Conservation (phyloP, 2,797 vertebrate species). For the Chlorospingus flavigularis region DNA sequence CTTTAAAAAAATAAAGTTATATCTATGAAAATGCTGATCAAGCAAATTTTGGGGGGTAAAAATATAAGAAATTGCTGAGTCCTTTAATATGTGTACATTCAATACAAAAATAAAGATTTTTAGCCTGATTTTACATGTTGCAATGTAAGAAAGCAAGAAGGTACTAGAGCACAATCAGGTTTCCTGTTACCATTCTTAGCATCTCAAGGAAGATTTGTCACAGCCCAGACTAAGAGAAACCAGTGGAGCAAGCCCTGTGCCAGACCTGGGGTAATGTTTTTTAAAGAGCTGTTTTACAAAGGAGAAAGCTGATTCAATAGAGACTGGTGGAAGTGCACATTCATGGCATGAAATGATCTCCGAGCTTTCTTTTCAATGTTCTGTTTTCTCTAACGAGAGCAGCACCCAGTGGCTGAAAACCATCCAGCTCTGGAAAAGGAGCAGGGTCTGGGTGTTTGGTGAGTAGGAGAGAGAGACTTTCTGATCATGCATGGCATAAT, state of each 20-base stretch:
- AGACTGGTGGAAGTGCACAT: neutral
- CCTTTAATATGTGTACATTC: neutral
- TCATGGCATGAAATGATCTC: neutral
- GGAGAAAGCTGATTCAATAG: neutral
- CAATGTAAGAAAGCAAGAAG: neutral
- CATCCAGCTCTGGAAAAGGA: neutral
- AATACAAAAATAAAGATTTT: neutral
- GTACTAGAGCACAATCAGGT: neutral
- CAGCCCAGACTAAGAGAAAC: neutral
- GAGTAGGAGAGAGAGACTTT: neutral
- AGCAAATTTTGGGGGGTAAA: neutral
- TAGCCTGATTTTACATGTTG: neutral
- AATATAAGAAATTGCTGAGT: neutral
- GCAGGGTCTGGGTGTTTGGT: neutral
- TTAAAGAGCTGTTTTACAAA: neutral
- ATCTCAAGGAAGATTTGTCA: neutral
- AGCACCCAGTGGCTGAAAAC: constrained; percentile 43
- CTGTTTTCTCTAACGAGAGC: constrained; percentile 37
- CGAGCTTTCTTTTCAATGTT: neutral
- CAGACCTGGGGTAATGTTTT: neutral
- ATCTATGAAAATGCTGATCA: neutral
- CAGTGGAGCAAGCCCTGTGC: neutral
- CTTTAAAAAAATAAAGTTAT: neutral
- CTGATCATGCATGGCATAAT: neutral
- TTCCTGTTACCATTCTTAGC: neutral